Base-by-base conservation (phyloP, 35 echinoderm and acorn worm species). In the Heliocidaris tuberculata region DNA sequence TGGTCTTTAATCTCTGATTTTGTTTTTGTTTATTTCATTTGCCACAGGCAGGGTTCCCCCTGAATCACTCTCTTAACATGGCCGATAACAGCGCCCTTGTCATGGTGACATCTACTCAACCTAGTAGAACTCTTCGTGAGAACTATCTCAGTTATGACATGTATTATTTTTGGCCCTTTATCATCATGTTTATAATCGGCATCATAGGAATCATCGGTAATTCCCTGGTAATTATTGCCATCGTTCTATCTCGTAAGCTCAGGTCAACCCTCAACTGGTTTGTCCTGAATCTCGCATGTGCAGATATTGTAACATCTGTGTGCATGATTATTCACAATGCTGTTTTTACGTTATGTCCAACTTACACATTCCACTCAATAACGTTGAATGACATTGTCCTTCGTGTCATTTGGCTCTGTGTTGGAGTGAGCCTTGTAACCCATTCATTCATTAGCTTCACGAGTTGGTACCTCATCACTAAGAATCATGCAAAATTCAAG, bases 181-280 rank as follows among this genome's bases (percentile, higher is more conserved):
- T 98, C 47, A 30, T 97, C 2, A 61, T 94, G 6, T 50, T 87
- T 19, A 13, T 98, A 30, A 92, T 95, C 48, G 32, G 87, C 60
- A 59, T 99, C 5, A 85, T 85, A 90, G 98, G 98, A 59, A 95
- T 93, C 86, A 87, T 96, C n/a, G 98, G 98, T 4, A 99, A 99
- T 60, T 60, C 47, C 59, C 86, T 99, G 59, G 98, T 99, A 12
- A 99, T 99, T 32, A 19, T 97, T 6, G 49, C 98, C 10, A 96
- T 99, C 32, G 85, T 92, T 56, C 48, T 99, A 5, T 96, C 95
- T 47, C 93, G 95, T 13, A 94, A 95, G 93, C 88, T 99, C 48
- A 92, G 96, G 29, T 97, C 98, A 21, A 95, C 95, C 15, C 96
- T 96, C 9, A 97, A 99, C 78, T 95, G 97, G 49, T 99, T 96